Evolutionary conservation across 2,113 vertebrate species (phyloP).

Genomic region (Puntigrus tetrazona): DNA sequence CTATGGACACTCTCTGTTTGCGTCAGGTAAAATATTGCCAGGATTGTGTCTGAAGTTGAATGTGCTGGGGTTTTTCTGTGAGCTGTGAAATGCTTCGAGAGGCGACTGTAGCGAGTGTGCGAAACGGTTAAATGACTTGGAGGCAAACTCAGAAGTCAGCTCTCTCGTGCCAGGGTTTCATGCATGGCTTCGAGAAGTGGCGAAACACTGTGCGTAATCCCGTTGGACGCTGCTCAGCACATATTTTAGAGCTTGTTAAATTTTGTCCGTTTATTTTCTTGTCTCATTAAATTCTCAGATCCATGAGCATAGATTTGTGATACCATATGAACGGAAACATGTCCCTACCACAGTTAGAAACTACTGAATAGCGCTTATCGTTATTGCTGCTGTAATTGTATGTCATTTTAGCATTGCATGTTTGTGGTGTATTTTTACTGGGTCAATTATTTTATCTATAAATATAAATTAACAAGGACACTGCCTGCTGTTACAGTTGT

Average conservation of each 20-base stretch:
- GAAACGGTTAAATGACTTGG: conserved; percentile 23
- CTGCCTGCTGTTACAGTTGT: neutral
- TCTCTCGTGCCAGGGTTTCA: conserved; percentile 15
- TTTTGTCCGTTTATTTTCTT: conserved; percentile 36
- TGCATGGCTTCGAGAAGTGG: conserved; percentile 3
- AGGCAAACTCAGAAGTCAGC: conserved; percentile 17
- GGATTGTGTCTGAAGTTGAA: neutral
- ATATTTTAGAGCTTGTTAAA: conserved; percentile 20
- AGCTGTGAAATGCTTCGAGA: conserved; percentile 3
- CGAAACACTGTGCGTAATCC: conserved; percentile 10
- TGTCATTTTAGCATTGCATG: neutral
- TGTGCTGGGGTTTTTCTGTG: neutral
- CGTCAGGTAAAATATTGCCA: conserved; percentile 21
- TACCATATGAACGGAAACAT: neutral
- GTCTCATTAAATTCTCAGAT: conserved; percentile 28
- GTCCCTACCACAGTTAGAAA: conserved; percentile 1
- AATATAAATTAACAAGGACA: neutral
- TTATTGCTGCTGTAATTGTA: neutral
- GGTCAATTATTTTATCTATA: neutral
- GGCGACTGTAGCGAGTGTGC: neutral
- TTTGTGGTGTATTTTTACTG: neutral
- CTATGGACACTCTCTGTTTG: conserved; percentile 6
- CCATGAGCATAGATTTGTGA: neutral
- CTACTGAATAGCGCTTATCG: neutral
- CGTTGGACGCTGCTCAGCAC: conserved; percentile 5